Evolutionary conservation across 2,888 invertebrate species (phyloP).

Genomic region (Hyposoter didymator): DNA sequence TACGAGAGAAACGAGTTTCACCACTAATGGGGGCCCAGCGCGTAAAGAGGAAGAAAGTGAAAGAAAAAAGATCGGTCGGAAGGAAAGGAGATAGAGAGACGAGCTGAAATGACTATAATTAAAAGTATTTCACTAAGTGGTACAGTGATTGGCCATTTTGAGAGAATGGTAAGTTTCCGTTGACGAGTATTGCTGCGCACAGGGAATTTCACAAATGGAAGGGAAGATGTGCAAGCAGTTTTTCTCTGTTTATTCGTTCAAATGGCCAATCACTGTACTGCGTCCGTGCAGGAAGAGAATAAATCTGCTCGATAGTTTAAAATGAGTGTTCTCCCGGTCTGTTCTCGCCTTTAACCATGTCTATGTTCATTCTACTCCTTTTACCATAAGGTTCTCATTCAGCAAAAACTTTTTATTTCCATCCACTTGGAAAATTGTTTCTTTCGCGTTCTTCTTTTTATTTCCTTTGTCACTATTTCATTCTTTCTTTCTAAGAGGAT

Average conservation of each 20-base stretch:
- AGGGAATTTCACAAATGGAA: background rate
- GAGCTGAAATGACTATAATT: conserved; percentile 50
- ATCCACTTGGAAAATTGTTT: conserved; percentile 20
- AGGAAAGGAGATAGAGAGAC: conserved; percentile 40
- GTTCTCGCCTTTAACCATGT: background rate
- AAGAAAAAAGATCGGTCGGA: conserved; percentile 21
- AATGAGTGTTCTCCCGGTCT: background rate
- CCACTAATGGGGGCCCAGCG: conserved; percentile 35
- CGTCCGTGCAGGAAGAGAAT: background rate
- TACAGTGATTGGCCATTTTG: conserved; percentile 44
- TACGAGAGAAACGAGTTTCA: conserved; percentile 53
- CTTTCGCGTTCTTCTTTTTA: background rate
- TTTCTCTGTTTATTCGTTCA: background rate
- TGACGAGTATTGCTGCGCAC: background rate
- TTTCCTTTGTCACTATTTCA: conserved; percentile 10
- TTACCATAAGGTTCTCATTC: conserved; percentile 15
- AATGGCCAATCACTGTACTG: conserved; percentile 49
- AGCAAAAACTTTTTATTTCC: conserved; percentile 26
- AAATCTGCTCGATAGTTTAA: background rate
- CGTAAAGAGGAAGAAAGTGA: conserved; percentile 49
- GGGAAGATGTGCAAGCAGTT: background rate
- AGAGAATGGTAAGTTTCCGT: background rate
- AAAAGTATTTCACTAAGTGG: conserved; percentile 4
- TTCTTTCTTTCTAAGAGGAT: conserved; percentile 19
- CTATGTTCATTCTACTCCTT: background rate